Base-by-base conservation (phyloP, 2,113 vertebrate species). In the Xiphorhynchus elegans region DNA sequence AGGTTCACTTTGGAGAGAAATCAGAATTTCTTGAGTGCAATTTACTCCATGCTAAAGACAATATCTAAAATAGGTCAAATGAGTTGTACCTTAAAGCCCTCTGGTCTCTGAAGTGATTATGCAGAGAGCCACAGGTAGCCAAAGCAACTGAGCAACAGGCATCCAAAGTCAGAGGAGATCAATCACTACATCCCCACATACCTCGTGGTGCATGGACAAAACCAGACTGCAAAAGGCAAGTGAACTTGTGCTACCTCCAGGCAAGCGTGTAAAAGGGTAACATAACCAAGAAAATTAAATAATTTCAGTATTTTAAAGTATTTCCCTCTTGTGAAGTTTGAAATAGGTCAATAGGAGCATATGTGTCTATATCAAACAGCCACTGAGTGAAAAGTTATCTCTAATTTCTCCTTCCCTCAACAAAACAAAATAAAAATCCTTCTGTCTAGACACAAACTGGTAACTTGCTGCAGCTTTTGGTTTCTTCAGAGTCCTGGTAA, bases 1-100 rank as follows among this genome's bases (percentile, higher is more conserved):
- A 85, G 72, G 90, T 68, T 79, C 62, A 25, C 21, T 73, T 25
- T 60, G 67, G 37, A 93, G 83, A 90, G 46, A 92, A 90, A 83
- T 35, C 20, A 50, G 42, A 80, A 55, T 18, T 92, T 93, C 44
- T 90, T 42, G 35, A 76, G 40, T 26, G 46, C 23, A 83, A 83
- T 83, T 88, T 62, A 58, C 92, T 85, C 86, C 50, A 46, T 92
- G 59, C 9, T 94, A 94, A 95, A 92, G 25, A 50, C 58, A 90
- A 17, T 11, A 33, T 46, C 49, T 88, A 76, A 95, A 94, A 69
- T 3, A 88, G 49, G 79, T 83, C 78, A 73, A 88, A 96, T 33
- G 18, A 90, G 76, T 93, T 85, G 62, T 53, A 47, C 53, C 70
- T 93, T 75, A 55, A 95, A 82, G 42, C n/a, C 53, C 42, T 73